A percentile compares a stretch with the other conserved stretches of the same genome.
phyloP scores from a whole-genome alignment of 1,140 invertebrate species.

The Batillaria attramentaria region DNA sequence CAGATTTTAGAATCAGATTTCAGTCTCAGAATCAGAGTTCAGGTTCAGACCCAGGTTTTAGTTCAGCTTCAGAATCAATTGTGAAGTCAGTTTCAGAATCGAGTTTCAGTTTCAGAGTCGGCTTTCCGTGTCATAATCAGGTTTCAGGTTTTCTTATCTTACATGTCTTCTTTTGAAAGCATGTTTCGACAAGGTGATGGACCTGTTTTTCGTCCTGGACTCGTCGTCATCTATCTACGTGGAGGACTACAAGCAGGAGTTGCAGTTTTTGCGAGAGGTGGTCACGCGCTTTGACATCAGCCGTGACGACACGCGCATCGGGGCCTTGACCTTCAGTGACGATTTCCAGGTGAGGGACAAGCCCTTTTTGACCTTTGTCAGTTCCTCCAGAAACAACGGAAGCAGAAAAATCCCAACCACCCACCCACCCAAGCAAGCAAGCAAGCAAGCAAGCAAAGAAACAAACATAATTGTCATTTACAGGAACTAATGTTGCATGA shows the following conservation, averaged over 20 bases:
- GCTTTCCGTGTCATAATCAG: too few species aligned
- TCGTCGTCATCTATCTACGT: constrained; percentile 66
- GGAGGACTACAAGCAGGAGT: constrained; percentile 57
- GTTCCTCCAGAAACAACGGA: too few species aligned
- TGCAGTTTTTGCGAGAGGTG: constrained; percentile 57
- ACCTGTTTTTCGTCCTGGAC: constrained; percentile 67
- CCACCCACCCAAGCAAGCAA: neutral
- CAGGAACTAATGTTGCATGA: neutral
- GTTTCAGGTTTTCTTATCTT: neutral
- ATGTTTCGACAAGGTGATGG: constrained; percentile 63
- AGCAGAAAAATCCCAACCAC: too few species aligned
- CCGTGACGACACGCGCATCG: constrained; percentile 52
- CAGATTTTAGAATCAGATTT: too few species aligned
- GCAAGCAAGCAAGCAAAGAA: neutral
- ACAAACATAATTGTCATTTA: neutral
- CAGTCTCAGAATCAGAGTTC: too few species aligned
- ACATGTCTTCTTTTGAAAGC: constrained; percentile 38
- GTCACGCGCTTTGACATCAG: constrained; percentile 53
- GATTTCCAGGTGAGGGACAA: constrained; percentile 39
- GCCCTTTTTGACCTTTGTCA: too few species aligned
- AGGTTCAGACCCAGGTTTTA: too few species aligned
- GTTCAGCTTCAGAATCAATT: too few species aligned
- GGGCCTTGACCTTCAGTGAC: constrained; percentile 59
- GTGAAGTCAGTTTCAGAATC: too few species aligned
- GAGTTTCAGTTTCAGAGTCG: too few species aligned